phyloP scores from a whole-genome alignment of 2,888 invertebrate species.

The Drosophila antonietae region DNA sequence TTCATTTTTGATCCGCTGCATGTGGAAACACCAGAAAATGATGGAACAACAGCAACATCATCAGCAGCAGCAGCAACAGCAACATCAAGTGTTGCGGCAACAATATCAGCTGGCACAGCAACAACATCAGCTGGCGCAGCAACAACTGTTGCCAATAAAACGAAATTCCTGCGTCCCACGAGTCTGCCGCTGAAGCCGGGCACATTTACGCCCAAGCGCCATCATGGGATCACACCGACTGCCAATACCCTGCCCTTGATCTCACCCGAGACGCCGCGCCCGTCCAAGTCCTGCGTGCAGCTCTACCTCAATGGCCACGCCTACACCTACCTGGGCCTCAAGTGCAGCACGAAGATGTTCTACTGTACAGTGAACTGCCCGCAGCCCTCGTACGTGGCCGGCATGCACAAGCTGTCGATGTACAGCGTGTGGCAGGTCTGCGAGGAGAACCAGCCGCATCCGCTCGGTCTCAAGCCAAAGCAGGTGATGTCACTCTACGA shows the following conservation, averaged over 20 bases:
- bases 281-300: constrained; percentile 95
- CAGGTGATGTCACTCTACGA: constrained; percentile 90
- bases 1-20: constrained; percentile 84
- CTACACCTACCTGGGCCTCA: constrained; percentile 95
- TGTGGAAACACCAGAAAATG: constrained; percentile 76
- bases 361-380: constrained; percentile 97
- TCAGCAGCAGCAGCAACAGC: constrained; percentile 1
- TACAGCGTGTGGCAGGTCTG: constrained; percentile 97
- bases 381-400: constrained; percentile 97
- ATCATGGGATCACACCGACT: constrained; percentile 92
- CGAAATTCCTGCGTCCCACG: constrained; percentile 92
- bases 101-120: background rate
- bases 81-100: background rate
- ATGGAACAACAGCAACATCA: background rate
- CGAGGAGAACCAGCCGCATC: constrained; percentile 89
- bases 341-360: constrained; percentile 95
- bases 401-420: constrained; percentile 96
- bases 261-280: constrained; percentile 95
- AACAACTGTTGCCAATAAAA: constrained; percentile 47
- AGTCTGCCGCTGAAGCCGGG: constrained; percentile 94
- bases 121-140: background rate
- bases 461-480: constrained; percentile 88
- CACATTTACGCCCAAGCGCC: constrained; percentile 91
- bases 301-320: constrained; percentile 95
- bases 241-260: constrained; percentile 93